These are phyloP conservation scores for Gymnorhina tibicen DNA, from an alignment of 2,113 vertebrate genomes.

Conservation along the genomic window DNA sequence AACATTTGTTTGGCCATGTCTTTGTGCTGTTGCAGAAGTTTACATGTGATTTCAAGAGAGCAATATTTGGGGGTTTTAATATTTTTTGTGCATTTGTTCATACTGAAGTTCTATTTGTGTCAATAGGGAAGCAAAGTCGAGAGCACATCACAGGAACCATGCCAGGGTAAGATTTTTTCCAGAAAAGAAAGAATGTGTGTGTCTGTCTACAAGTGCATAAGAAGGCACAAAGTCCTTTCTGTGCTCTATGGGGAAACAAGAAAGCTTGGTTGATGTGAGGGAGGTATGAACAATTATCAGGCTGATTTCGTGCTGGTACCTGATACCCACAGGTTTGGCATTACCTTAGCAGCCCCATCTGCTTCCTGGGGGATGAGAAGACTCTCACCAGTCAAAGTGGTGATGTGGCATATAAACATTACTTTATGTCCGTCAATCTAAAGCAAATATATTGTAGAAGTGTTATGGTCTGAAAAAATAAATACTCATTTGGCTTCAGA, in stretches of 20 bases:
- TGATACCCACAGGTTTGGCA: neutral
- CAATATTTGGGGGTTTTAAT: neutral
- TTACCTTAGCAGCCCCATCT: neutral
- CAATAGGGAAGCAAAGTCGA: neutral
- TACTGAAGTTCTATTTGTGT: neutral
- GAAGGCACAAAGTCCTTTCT: neutral
- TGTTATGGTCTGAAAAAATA: neutral
- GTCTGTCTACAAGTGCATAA: neutral
- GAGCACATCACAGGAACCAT: neutral
- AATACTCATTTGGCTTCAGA: neutral
- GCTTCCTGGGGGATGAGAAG: neutral
- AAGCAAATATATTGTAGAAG: neutral
- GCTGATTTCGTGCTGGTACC: neutral
- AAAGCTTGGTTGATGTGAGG: neutral
- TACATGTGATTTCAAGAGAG: neutral
- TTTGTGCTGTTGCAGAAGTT: neutral
- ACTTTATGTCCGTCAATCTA: neutral
- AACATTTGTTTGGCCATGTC: neutral
- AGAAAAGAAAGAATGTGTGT: neutral
- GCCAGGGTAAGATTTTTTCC: neutral
- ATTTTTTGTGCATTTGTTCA: neutral
- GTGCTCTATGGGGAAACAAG: neutral
- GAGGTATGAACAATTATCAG: neutral
- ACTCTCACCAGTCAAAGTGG: neutral
- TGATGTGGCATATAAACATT: neutral